Evolutionary conservation across 2,797 vertebrate species (phyloP).

Genomic region (Sciurus vulgaris): DNA sequence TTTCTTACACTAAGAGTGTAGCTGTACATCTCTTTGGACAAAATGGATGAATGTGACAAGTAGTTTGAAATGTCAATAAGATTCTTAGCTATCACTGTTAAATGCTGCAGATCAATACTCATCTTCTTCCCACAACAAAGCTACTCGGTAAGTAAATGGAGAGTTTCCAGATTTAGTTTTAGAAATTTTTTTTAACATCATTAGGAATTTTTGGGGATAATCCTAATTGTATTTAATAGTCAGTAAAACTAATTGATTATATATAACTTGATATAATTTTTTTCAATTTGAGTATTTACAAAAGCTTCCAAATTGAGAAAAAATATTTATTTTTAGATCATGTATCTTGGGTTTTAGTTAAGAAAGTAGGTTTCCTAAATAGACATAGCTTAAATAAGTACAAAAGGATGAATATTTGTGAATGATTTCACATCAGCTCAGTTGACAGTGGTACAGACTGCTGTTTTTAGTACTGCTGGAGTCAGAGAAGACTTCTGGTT

Average conservation of each 20-base stretch:
- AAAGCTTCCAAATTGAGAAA: not conserved
- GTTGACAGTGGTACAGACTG: not conserved
- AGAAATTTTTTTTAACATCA: not conserved
- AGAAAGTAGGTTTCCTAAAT: slow-evolving; percentile 19
- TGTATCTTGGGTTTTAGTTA: slow-evolving; percentile 22
- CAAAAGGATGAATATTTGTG: slow-evolving; percentile 41
- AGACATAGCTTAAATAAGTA: slow-evolving; percentile 1
- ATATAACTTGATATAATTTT: not conserved
- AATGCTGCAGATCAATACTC: not conserved
- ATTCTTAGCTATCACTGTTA: not conserved
- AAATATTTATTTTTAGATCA: slow-evolving; percentile 2
- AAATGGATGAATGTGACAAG: not conserved
- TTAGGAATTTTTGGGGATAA: slow-evolving; percentile 4
- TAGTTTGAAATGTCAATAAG: not conserved
- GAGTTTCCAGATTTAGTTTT: slow-evolving; percentile 16
- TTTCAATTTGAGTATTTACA: slow-evolving; percentile 53
- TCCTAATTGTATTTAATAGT: slow-evolving; percentile 12
- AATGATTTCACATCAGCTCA: not conserved
- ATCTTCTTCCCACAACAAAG: not conserved
- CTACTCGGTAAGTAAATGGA: not conserved
- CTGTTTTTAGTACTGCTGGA: slow-evolving; percentile 24
- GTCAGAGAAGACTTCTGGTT: not conserved
- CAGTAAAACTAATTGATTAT: not conserved
- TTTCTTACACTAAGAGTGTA: not conserved
- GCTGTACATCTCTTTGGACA: not conserved